Evolutionary conservation across 2,888 invertebrate genomes (phyloP), one percentile per base, ranked within the genome.

Genomic region (Heliconius ismenius): DNA sequence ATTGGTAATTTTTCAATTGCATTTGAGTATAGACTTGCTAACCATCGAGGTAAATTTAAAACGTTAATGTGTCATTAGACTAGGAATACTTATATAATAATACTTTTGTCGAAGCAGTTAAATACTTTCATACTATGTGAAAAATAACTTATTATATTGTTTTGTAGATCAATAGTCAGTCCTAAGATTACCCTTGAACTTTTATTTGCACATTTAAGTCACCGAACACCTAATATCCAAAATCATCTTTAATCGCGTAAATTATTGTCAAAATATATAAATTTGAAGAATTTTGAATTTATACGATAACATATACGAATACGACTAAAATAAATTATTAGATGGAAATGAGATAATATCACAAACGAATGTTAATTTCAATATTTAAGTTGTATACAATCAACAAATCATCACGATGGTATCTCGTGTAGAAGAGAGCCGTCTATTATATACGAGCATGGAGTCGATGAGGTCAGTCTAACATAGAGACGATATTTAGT

Each of bases 331-430:
- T 54, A 70, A 58, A 70, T 32, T 70, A 70, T 43, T 74, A 62
- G 79, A 81, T 80, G 81, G 80, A 78, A 80, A 77, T 76, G 62
- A 79, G 80, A 80, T 80, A 80, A 77, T 89, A 92, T 91, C 91
- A 87, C 88, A 90, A 91, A 91, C 91, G 89, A 91, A 91, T 90
- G 90, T 91, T 92, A 92, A 92, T 92, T 92, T 92, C 92, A 93
- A 92, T 92, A 92, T 92, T 91, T 91, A 91, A 91, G 89, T 89
- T 88, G 90, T 87, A 86, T 90, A 89, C 87, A 89, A 89, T 91
- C 92, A 90, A 93, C 93, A 93, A 93, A 93, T 93, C 92, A 93
- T 91, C 89, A 88, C 88, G 92, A 92, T 92, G 82, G 85, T 92
- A 92, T 92, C 91, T 91, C 89, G 87, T 87, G 89, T 89, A 88